A percentile compares a stretch with the other conserved stretches of the same genome.
Evolutionary conservation across 2,113 vertebrate genomes (phyloP).

Genomic region (Chaetodon auriga): DNA sequence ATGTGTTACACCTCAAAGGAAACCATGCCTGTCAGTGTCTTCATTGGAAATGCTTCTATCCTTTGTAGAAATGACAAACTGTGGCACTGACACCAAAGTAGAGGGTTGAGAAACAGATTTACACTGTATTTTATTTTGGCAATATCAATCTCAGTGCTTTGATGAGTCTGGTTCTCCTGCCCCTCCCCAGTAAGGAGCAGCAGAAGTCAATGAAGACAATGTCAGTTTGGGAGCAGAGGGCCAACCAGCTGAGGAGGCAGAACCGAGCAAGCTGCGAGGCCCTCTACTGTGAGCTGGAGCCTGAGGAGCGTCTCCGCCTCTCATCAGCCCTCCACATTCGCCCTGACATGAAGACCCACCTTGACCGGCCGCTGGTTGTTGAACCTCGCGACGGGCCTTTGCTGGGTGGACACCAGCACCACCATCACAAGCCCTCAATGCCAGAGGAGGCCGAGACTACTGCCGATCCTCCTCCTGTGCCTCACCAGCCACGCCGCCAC

Average conservation of each 20-base stretch:
- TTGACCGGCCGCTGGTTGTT: constrained; percentile 93
- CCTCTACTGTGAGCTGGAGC: constrained; percentile 91
- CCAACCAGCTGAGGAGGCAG: constrained; percentile 92
- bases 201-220: constrained; percentile 91
- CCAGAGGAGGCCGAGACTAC: constrained; percentile 71
- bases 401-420: constrained; percentile 63
- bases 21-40: constrained; percentile 14
- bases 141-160: not conserved
- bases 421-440: constrained; percentile 66
- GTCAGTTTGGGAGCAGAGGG: constrained; percentile 96
- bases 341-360: constrained; percentile 94
- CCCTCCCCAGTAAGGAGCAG: constrained; percentile 88
- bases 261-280: constrained; percentile 93
- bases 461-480: constrained; percentile 32
- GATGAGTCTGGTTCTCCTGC: constrained; percentile 24
- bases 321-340: constrained; percentile 89
- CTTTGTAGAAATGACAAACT: not conserved
- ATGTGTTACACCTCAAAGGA: constrained; percentile 14
- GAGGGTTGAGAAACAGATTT: not conserved
- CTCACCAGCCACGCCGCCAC: constrained; percentile 82
- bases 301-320: constrained; percentile 88
- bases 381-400: constrained; percentile 80
- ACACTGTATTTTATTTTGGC: not conserved
- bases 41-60: not conserved
- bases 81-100: not conserved